Evolutionary conservation across 2,888 invertebrate species (phyloP).

Genomic region (Venustoraphidia nigricollis): DNA sequence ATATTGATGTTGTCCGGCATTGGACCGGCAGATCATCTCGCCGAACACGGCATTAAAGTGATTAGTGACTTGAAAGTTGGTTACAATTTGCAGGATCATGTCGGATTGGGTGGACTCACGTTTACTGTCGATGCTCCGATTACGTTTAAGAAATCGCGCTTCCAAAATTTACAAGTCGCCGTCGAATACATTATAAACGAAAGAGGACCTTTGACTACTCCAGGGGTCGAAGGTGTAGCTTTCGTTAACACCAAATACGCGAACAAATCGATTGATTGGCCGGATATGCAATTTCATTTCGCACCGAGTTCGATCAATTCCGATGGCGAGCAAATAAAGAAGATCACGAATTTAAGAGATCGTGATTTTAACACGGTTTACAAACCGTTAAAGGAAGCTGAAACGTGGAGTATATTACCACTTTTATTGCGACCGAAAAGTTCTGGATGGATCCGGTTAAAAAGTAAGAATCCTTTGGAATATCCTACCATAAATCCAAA

Average conservation of each 20-base stretch:
- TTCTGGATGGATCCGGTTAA: slow-evolving; percentile 71
- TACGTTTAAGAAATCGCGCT: slow-evolving; percentile 60
- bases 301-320: slow-evolving; percentile 73
- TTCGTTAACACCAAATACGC: slow-evolving; percentile 79
- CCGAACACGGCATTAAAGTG: slow-evolving; percentile 55
- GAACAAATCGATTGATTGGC: slow-evolving; percentile 59
- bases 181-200: slow-evolving; percentile 71
- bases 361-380: slow-evolving; percentile 74
- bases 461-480: slow-evolving; percentile 63
- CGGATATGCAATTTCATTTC: slow-evolving; percentile 79
- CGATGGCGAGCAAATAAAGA: slow-evolving; percentile 65
- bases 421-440: slow-evolving; percentile 73
- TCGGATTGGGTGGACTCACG: slow-evolving; percentile 71
- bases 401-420: slow-evolving; percentile 75
- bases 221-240: slow-evolving; percentile 71
- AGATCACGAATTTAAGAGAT: slow-evolving; percentile 59
- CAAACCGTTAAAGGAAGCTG: slow-evolving; percentile 59
- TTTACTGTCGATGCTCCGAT: slow-evolving; percentile 69
- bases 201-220: slow-evolving; percentile 66
- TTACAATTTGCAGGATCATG: slow-evolving; percentile 76
- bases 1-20: slow-evolving; percentile 83
- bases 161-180: slow-evolving; percentile 59
- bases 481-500: slow-evolving; percentile 83
- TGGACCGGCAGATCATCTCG: slow-evolving; percentile 62
- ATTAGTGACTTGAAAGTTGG: slow-evolving; percentile 64